Conservation (phyloP, 2,113 vertebrate genomes). For the Chaetops frenatus region DNA sequence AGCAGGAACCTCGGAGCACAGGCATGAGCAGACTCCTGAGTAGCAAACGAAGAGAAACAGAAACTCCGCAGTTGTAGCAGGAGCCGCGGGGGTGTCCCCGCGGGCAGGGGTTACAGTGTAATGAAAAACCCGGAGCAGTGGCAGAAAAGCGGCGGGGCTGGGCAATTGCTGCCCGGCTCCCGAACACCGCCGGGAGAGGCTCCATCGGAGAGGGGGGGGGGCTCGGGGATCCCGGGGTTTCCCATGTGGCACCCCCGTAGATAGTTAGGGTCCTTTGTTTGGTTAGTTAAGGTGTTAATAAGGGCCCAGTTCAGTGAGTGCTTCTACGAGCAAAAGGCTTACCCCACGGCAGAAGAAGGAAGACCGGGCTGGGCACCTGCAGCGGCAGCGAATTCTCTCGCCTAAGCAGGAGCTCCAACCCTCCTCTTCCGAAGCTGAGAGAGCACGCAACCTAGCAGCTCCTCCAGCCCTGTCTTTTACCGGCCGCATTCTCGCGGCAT, state of each 20-base stretch:
- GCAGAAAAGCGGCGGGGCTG: not conserved
- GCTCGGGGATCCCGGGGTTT: not conserved
- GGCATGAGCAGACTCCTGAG: not conserved
- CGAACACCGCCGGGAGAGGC: not conserved
- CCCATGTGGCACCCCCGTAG: too few species aligned
- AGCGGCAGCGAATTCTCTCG: not conserved
- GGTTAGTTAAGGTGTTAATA: not conserved
- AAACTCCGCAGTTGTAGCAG: not conserved
- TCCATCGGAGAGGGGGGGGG: not conserved
- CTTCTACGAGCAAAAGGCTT: not conserved
- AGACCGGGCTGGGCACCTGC: not conserved
- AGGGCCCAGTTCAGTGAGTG: not conserved
- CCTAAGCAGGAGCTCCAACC: not conserved
- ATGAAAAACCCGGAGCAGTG: too few species aligned
- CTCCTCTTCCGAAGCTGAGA: not conserved
- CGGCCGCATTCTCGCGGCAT: too few species aligned
- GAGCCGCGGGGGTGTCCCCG: not conserved
- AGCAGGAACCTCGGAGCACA: not conserved
- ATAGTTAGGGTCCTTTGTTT: not conserved
- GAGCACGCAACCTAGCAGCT: not conserved
- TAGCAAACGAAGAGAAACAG: not conserved
- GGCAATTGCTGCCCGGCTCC: not conserved
- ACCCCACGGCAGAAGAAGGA: not conserved
- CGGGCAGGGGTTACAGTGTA: too few species aligned
- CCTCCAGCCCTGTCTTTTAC: not conserved